Conservation (phyloP, 37 sponge, comb jelly and placozoan genomes). For the Amphimedon queenslandica region DNA sequence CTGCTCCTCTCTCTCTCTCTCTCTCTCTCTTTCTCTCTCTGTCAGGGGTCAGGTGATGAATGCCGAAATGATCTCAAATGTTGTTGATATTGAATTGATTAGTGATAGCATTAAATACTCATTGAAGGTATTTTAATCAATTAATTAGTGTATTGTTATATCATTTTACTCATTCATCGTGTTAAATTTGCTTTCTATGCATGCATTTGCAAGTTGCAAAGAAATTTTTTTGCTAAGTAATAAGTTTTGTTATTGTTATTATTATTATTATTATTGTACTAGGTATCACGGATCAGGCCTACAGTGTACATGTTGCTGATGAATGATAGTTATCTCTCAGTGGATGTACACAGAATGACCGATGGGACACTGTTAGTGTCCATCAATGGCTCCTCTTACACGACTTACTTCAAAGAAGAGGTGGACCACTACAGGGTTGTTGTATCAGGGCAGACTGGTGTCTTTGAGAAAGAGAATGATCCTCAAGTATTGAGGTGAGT, state of each 20-base stretch:
- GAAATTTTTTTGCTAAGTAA: too few relatives aligned
- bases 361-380: slow-evolving; percentile 88
- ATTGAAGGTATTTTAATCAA: slow-evolving; percentile 41
- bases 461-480: slow-evolving; percentile 97
- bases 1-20: slow-evolving; percentile 1
- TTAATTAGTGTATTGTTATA: too few relatives aligned
- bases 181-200: too few relatives aligned
- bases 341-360: slow-evolving; percentile 72
- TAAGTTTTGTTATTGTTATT: too few relatives aligned
- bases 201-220: too few relatives aligned
- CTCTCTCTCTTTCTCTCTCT: neutral
- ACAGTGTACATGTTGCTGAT: slow-evolving; percentile 67
- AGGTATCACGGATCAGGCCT: slow-evolving; percentile 45
- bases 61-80: slow-evolving; percentile 79
- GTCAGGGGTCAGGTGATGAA: slow-evolving; percentile 90
- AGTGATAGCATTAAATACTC: slow-evolving; percentile 81
- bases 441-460: slow-evolving; percentile 82
- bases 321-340: slow-evolving; percentile 79
- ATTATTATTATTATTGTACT: slow-evolving; percentile 8
- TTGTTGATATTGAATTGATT: slow-evolving; percentile 89
- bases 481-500: slow-evolving; percentile 72
- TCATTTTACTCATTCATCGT: too few relatives aligned
- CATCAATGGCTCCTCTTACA: slow-evolving; percentile 77
- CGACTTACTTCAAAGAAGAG: slow-evolving; percentile 91
- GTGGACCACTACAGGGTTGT: slow-evolving; percentile 75